Percentiles rank a stretch among this genome's conserved stretches.
Evolutionary conservation across 1,140 invertebrate species (phyloP).

Genomic region (Penaeus vannamei): DNA sequence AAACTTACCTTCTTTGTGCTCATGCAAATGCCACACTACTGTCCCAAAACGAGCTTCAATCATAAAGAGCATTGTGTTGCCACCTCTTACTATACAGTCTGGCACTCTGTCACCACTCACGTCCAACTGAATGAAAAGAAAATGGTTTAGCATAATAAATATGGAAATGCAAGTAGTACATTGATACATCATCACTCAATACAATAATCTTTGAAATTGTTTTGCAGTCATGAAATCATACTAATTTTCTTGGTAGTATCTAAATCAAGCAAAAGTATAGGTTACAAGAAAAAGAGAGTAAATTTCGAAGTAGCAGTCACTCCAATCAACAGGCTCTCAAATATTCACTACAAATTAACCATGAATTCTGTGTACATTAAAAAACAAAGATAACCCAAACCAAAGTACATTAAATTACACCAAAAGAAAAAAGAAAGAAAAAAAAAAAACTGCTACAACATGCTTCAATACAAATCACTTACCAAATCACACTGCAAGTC

Average conservation of each 20-base stretch:
- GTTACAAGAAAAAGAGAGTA: too few relatives aligned
- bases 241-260: too few relatives aligned
- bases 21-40: constrained; percentile 48
- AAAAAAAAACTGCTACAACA: neutral
- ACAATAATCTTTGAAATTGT: too few relatives aligned
- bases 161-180: neutral
- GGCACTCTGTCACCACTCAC: constrained; percentile 55
- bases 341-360: too few relatives aligned
- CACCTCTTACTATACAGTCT: constrained; percentile 54
- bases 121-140: constrained; percentile 41
- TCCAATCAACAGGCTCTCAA: too few relatives aligned
- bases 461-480: neutral
- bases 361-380: too few relatives aligned
- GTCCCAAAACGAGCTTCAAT: constrained; percentile 58
- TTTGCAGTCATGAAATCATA: neutral
- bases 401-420: neutral
- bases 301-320: too few relatives aligned
- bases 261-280: too few relatives aligned
- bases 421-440: neutral
- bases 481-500: constrained; percentile 60
- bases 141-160: neutral
- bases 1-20: constrained; percentile 40
- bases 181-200: neutral
- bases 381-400: neutral
- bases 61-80: constrained; percentile 52